Conservation (phyloP, 2,888 invertebrate genomes). For the Drosophila rellima region DNA sequence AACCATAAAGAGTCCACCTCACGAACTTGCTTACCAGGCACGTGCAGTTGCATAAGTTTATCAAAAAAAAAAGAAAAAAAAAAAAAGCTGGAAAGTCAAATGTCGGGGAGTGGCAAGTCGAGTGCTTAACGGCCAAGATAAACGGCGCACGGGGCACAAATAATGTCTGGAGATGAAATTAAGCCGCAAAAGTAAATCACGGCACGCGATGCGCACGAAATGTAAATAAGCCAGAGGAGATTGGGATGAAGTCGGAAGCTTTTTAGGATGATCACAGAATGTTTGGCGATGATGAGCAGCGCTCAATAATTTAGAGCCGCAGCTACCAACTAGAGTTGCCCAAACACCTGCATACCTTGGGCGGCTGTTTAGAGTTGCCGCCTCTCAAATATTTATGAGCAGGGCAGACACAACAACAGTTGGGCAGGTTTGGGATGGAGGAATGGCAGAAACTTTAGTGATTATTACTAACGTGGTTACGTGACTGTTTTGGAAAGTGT, state of each 20-base stretch:
- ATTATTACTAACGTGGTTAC: constrained; percentile 86
- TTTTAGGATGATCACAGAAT: constrained; percentile 40
- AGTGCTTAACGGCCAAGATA: constrained; percentile 79
- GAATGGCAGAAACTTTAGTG: constrained; percentile 84
- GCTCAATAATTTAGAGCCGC: constrained; percentile 81
- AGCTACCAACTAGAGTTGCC: constrained; percentile 16
- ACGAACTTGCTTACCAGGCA: constrained; percentile 62
- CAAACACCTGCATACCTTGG: constrained; percentile 56
- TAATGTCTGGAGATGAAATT: constrained; percentile 84
- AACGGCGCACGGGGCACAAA: constrained; percentile 80
- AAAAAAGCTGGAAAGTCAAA: constrained; percentile 33
- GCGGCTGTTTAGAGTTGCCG: constrained; percentile 40
- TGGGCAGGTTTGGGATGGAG: constrained; percentile 6
- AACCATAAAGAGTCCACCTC: constrained; percentile 74
- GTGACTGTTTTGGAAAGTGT: constrained; percentile 85
- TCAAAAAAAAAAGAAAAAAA: constrained; percentile 34
- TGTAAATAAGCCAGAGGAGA: constrained; percentile 77
- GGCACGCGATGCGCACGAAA: constrained; percentile 81
- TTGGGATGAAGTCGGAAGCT: background rate
- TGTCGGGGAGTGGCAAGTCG: constrained; percentile 41
- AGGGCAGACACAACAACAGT: constrained; percentile 53
- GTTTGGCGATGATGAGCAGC: constrained; percentile 48
- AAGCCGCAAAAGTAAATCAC: constrained; percentile 85
- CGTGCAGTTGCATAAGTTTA: constrained; percentile 82
- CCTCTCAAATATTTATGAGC: constrained; percentile 74